Conservation (phyloP, 2,888 invertebrate species). For the Chrysodeixis includens region DNA sequence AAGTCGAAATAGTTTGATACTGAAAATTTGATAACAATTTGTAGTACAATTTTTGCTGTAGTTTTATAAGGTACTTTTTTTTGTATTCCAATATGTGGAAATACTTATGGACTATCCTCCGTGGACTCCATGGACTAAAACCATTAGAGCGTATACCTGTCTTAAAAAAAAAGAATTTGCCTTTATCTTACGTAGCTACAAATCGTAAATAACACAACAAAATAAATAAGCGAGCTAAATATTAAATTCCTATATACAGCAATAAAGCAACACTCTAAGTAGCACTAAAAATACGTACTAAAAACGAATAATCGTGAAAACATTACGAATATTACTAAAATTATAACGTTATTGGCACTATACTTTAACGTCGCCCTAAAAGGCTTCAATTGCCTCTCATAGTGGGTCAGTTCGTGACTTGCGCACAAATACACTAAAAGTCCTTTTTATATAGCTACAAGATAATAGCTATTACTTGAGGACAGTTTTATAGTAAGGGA, state of each 20-base stretch:
- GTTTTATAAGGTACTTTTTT: too few species aligned
- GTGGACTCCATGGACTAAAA: too few species aligned
- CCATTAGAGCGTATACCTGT: too few species aligned
- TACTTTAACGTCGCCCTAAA: conserved; percentile 45
- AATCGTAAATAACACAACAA: too few species aligned
- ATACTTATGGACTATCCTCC: too few species aligned
- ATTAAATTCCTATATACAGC: too few species aligned
- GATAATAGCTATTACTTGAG: conserved; percentile 22
- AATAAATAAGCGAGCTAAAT: not conserved
- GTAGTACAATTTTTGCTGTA: too few species aligned
- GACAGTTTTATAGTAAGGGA: conserved; percentile 28
- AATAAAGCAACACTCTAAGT: not conserved
- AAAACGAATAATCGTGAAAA: conserved; percentile 23
- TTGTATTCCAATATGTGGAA: too few species aligned
- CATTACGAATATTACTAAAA: conserved; percentile 17
- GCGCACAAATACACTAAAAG: conserved; percentile 27
- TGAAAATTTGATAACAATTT: too few species aligned
- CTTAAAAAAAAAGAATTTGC: too few species aligned
- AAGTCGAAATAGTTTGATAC: too few species aligned
- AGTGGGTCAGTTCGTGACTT: conserved; percentile 44
- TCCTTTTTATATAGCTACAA: conserved; percentile 36
- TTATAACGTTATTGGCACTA: conserved; percentile 32
- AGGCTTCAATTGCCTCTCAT: conserved; percentile 30
- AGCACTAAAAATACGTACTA: conserved; percentile 9
- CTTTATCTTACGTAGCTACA: too few species aligned